Percentiles rank a stretch among this genome's conserved stretches.
phyloP scores from a whole-genome alignment of 2,888 invertebrate species.

The Lutraria lutraria region DNA sequence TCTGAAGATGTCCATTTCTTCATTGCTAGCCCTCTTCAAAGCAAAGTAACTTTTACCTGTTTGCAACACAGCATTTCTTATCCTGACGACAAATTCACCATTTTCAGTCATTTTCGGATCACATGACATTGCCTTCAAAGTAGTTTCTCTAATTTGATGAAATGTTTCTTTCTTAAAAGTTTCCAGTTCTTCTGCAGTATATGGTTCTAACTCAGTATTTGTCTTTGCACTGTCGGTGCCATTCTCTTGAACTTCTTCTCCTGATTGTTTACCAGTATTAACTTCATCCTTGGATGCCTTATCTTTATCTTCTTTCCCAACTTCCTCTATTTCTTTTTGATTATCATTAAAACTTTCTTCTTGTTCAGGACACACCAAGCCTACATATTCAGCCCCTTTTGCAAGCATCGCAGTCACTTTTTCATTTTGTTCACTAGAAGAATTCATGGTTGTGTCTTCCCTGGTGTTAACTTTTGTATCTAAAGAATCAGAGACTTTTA shows the following conservation, averaged over 20 bases:
- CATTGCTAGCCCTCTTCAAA: slow-evolving; percentile 22
- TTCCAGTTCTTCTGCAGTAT: slow-evolving; percentile 38
- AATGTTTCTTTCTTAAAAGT: slow-evolving; percentile 35
- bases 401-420: not conserved
- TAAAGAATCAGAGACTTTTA: not conserved
- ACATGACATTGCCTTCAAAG: slow-evolving; percentile 17
- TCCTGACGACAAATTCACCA: slow-evolving; percentile 30
- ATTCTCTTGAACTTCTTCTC: not conserved
- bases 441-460: not conserved
- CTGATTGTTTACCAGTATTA: not conserved
- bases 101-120: slow-evolving; percentile 11
- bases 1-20: slow-evolving; percentile 32
- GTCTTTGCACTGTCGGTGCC: slow-evolving; percentile 7
- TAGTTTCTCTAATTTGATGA: not conserved
- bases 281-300: not conserved
- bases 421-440: no score
- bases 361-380: not conserved
- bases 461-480: slow-evolving; percentile 2
- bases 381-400: not conserved
- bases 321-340: not conserved
- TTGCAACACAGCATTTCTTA: slow-evolving; percentile 32
- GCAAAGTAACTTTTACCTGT: slow-evolving; percentile 36
- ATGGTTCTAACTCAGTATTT: not conserved
- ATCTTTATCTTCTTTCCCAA: not conserved
- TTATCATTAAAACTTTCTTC: not conserved